Evolutionary conservation across 1,140 invertebrate species (phyloP).

Genomic region (Bombus ignitus): DNA sequence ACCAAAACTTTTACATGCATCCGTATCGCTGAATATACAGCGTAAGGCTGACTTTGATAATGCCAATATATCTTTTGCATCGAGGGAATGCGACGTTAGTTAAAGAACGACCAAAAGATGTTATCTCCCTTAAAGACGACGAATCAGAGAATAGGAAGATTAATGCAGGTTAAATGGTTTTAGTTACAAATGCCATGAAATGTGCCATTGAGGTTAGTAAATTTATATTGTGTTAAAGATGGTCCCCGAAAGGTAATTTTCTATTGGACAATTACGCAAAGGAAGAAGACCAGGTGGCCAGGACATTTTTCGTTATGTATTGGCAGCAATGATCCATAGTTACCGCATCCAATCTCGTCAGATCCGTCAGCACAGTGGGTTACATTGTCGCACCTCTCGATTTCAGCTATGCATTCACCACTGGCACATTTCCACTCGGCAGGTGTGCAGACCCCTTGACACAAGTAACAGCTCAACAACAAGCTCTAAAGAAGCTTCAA

Average conservation of each 20-base stretch:
- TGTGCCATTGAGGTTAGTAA: not conserved
- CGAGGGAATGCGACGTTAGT: slow-evolving; percentile 41
- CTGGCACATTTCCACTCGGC: slow-evolving; percentile 80
- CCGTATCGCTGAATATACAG: too few relatives aligned
- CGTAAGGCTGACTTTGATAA: not conserved
- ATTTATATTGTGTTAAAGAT: not conserved
- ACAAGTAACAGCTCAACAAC: slow-evolving; percentile 50
- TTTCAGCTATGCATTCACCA: slow-evolving; percentile 88
- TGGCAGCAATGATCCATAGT: slow-evolving; percentile 49
- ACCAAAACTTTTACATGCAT: not conserved
- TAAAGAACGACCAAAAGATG: too few relatives aligned
- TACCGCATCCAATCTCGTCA: slow-evolving; percentile 86
- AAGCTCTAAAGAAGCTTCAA: not conserved
- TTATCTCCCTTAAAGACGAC: not conserved
- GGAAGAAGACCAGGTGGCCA: slow-evolving; percentile 1
- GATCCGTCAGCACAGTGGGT: slow-evolving; percentile 88
- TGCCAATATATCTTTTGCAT: too few relatives aligned
- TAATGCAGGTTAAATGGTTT: not conserved
- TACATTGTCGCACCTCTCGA: slow-evolving; percentile 87
- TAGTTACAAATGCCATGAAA: not conserved
- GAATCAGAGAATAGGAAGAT: not conserved
- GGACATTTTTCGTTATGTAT: slow-evolving; percentile 42
- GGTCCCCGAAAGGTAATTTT: not conserved
- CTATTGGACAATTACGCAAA: not conserved
- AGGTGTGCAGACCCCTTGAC: slow-evolving; percentile 73